These are phyloP conservation scores for Tragelaphus oryx DNA, from an alignment of 2,797 vertebrate species.

Conservation along the genomic window DNA sequence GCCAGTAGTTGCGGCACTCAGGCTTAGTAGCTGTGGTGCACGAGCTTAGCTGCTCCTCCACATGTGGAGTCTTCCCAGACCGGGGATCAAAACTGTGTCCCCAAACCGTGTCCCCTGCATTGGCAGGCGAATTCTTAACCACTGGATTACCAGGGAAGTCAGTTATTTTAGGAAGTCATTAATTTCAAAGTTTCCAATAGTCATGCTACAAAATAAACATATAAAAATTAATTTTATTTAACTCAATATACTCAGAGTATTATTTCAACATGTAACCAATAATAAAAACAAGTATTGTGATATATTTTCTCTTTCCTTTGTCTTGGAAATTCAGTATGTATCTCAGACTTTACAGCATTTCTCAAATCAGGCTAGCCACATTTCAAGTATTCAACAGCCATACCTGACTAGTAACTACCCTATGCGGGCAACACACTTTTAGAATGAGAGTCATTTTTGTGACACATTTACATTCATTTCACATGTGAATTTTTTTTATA, in stretches of 20 bases:
- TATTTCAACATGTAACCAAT: background rate
- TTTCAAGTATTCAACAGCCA: background rate
- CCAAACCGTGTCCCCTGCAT: background rate
- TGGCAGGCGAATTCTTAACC: background rate
- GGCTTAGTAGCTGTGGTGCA: background rate
- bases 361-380: background rate
- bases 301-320: background rate
- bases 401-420: background rate
- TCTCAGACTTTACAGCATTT: background rate
- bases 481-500: background rate
- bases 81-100: background rate
- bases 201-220: background rate
- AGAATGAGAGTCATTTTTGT: background rate
- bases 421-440: background rate
- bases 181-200: background rate
- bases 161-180: background rate
- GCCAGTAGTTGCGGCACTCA: background rate
- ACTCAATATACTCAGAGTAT: background rate
- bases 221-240: background rate
- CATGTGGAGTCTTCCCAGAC: background rate
- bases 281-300: background rate
- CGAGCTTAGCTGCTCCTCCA: background rate
- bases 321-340: background rate
- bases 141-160: background rate
- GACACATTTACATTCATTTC: background rate